Evolutionary conservation across 1,140 invertebrate species (phyloP), one percentile per base, ranked within the genome.

Genomic region (Drosophila melanogaster): DNA sequence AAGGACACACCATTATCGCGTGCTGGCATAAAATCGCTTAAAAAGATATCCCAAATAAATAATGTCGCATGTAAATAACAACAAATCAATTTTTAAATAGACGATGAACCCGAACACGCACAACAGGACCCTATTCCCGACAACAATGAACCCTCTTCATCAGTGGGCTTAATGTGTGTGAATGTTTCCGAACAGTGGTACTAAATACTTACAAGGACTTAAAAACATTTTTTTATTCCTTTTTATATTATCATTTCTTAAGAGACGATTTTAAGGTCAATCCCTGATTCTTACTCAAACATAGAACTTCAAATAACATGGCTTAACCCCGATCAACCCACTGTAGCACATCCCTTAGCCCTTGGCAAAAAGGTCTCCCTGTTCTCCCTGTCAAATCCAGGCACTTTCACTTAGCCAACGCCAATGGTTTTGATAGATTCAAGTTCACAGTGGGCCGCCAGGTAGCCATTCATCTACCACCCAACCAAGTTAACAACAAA

Each of bases 11-110:
- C 87, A 86, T 86, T 86, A 86, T 79, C 83, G 69, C 38, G 44
- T 43, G 69, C 47, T 53, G 64, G 41, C 59, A 75, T 41, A 40
- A 56, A 64, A 62, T 54, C 40, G 57, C 58, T 66, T 60, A 69
- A 51, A 78, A 56, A 73, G 49, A 73, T 66, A 81, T 71, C 65
- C 64, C 47, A 81, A 79, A 86, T 81, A 81, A 87, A 87, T 81
- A 86, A 86, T 87, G 81, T 61, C 58, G 78, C 75, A 86, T 86
- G 83, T 86, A 83, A 87, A 87, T 86, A 87, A 86, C 79, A 86
- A 86, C 83, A 87, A 86, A 87, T 86, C 79, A 83, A 86, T 79
- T 86, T 87, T 86, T 83, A 83, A 87, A 86, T 83, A 86, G 81
- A 84, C 65, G 66, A 40, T 71, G 67, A 71, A 56, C 54, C 59